phyloP scores from a whole-genome alignment of 2,888 invertebrate genomes.

The Meteorus cinctellus region DNA sequence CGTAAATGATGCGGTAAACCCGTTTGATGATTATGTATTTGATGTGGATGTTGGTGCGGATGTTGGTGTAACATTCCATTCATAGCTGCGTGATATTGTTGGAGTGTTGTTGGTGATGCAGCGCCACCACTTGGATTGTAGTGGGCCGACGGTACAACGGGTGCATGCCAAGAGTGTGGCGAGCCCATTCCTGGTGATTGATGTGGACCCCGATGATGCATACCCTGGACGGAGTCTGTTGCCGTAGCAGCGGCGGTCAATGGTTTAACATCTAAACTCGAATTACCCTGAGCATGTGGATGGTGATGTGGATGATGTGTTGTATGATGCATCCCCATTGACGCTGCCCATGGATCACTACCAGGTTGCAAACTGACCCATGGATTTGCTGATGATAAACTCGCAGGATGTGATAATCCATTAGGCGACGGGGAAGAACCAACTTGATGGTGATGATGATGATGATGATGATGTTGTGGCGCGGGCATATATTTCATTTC shows the following conservation, averaged over 20 bases:
- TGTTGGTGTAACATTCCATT: slow-evolving; percentile 85
- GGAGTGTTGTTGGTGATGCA: slow-evolving; percentile 81
- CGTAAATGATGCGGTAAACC: slow-evolving; percentile 85
- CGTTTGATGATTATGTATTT: slow-evolving; percentile 80
- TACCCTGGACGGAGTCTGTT: slow-evolving; percentile 74
- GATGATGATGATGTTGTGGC: slow-evolving; percentile 89
- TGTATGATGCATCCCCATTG: slow-evolving; percentile 79
- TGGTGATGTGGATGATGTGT: slow-evolving; percentile 83
- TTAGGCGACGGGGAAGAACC: slow-evolving; percentile 81
- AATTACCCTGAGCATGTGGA: slow-evolving; percentile 74
- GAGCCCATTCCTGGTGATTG: slow-evolving; percentile 77
- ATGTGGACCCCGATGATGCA: slow-evolving; percentile 75
- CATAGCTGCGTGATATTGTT: slow-evolving; percentile 82
- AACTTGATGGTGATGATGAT: slow-evolving; percentile 82
- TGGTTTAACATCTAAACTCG: slow-evolving; percentile 83
- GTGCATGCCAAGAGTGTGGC: slow-evolving; percentile 93
- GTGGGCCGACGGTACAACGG: slow-evolving; percentile 87
- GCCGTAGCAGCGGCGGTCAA: slow-evolving; percentile 78
- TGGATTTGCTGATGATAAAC: slow-evolving; percentile 80
- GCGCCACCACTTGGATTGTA: slow-evolving; percentile 84
- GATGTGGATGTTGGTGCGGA: slow-evolving; percentile 75
- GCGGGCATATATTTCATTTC: slow-evolving; percentile 96
- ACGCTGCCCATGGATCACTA: slow-evolving; percentile 86
- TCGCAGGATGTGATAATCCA: slow-evolving; percentile 76
- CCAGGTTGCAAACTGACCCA: slow-evolving; percentile 89